Evolutionary conservation across 1,140 invertebrate genomes (phyloP), one percentile per base, ranked within the genome.

Genomic region (Drosophila fuyamai): DNA sequence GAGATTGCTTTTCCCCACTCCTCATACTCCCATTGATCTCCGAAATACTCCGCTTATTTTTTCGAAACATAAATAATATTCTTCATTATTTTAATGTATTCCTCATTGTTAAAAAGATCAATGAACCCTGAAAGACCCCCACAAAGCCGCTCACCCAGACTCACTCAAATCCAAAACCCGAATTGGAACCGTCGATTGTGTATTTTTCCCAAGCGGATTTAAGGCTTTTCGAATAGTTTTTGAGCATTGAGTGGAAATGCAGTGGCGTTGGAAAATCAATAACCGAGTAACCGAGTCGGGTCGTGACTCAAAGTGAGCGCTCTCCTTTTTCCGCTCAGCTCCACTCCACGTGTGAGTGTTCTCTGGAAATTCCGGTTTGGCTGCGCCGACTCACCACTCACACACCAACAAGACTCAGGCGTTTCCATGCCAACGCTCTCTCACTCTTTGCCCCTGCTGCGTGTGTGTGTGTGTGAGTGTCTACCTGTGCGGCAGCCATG

Each of bases 401-500:
- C 23, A 14, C 32, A 5, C 4, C 1, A 35, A 23, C 29, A 35
- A 16, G 12, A 12, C 40, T 40, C 73, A 57, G 44, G 23, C 53
- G 81, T 82, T 80, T 57, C 68, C 84, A 91, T 90, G 76, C 70
- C 78, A 70, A 90, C 88, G 62, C 70, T 58, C 67, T 58, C 66
- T 29, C 29, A 12, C 10, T 18, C 27, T 12, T 13, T 5, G 59
- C 54, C 68, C 46, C 57, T 43, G 35, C n/a, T 44, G 43, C 16
- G 29, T 29, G n/a, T 56, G 38, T 16, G 9, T 61, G 40, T 59
- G 41, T 67, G 76, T 51, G 75, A 58, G 63, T 83, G 73, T 88
- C 83, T 90, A 90, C 88, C 88, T 90, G 88, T 88, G 66, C 73
- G 76, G 88, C 88, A 76, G 88, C 88, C 88, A 90, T 90, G 79